Evolutionary conservation across 2,797 vertebrate species (phyloP), one percentile per base, ranked within the genome.

Genomic region (Microhierax caerulescens): DNA sequence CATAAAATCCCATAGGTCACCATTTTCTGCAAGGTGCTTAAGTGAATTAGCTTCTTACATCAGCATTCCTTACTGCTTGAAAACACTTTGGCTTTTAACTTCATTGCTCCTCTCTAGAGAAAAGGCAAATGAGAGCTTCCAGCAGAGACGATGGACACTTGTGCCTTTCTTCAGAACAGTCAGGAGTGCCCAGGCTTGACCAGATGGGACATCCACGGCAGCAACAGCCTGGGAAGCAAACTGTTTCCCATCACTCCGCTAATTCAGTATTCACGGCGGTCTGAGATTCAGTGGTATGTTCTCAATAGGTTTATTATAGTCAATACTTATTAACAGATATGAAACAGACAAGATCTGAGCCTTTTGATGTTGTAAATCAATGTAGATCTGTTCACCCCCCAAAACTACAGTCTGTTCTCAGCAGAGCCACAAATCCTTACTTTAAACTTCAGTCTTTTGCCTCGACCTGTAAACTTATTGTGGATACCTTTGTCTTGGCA

Each of bases 271-370:
- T 87, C 93, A 74, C 70, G 82, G 53, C 80, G 70, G 74, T 21
- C 79, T 14, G 56, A 88, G 39, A 61, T 63, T 41, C 74, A 79
- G 80, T 6, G 20, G 43, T 57, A 57, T 63, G 67, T 74, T 84
- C 88, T 94, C 83, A 59, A 76, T 39, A 76, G 86, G 90, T 91
- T 95, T 93, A 74, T 94, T 94, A 85, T 27, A 80, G 90, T 92
- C 90, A 94, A 92, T 96, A 88, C 80, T 93, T 95, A 95, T 91
- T 96, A 92, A 97, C 90, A 93, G 93, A 93, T 95, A 88, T 53
- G 88, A 91, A 97, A 65, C 74, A 90, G 90, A 50, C 60, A 79
- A 70, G 91, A 82, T 48, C 70, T 57, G 81, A 92, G 78, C 56
- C 64, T 94, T 87, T 76, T 92, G 95, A 92, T 94, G 94, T 50